Percentiles rank a stretch among this genome's conserved stretches.
phyloP scores from a whole-genome alignment of 1,140 invertebrate species.

The Solenopsis fugax region DNA sequence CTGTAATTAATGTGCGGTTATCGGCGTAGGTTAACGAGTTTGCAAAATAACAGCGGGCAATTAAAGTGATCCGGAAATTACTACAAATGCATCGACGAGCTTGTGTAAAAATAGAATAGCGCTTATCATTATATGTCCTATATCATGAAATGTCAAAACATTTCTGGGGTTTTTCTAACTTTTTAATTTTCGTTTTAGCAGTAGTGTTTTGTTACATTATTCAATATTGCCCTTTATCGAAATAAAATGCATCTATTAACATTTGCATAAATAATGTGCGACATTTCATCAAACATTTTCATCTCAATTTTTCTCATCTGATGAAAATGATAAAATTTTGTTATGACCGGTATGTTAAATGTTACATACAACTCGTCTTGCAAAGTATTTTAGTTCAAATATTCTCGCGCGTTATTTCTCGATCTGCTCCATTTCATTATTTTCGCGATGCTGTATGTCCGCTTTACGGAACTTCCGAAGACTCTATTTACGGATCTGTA shows the following conservation, averaged over 20 bases:
- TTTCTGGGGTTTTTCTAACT: neutral
- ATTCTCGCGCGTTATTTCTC: neutral
- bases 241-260: neutral
- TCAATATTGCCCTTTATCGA: neutral
- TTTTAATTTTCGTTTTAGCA: conserved; percentile 23
- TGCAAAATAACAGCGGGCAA: conserved; percentile 37
- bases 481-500: conserved; percentile 51
- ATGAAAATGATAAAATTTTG: neutral
- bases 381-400: neutral
- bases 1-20: conserved; percentile 43
- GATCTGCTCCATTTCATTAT: conserved; percentile 16
- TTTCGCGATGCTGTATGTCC: neutral
- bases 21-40: conserved; percentile 37
- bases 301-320: conserved; percentile 1
- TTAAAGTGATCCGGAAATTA: conserved; percentile 46
- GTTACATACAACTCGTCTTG: neutral
- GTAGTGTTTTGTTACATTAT: neutral
- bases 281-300: conserved; percentile 14
- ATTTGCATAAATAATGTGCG: neutral
- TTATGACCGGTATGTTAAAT: neutral
- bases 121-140: neutral
- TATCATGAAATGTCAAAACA: neutral
- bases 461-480: conserved; percentile 26
- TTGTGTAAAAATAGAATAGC: conserved; percentile 36
- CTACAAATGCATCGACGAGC: conserved; percentile 8